Evolutionary conservation across 1,140 invertebrate genomes (phyloP).

Genomic region (Cydia fagiglandana): DNA sequence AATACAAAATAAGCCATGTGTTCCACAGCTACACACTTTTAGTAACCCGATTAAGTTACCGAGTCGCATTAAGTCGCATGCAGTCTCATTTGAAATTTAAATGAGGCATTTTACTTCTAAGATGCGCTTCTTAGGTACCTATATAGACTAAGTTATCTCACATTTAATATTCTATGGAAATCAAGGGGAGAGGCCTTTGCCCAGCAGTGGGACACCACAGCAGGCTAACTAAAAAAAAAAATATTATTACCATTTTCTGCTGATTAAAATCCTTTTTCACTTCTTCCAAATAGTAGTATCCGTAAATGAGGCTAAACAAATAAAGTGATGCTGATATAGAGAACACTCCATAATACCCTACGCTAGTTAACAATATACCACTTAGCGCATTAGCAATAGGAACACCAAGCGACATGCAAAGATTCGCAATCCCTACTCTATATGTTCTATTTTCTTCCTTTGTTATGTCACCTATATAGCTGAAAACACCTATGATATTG

Average conservation of each 20-base stretch:
- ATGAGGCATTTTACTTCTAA: too few species aligned
- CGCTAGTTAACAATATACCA: conserved; percentile 83
- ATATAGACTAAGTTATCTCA: too few species aligned
- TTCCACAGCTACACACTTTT: too few species aligned
- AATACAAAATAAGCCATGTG: background rate
- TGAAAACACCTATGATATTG: conserved; percentile 93
- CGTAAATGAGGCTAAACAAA: conserved; percentile 85
- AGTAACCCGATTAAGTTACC: too few species aligned
- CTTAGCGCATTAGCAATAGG: conserved; percentile 89
- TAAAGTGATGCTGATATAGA: conserved; percentile 86
- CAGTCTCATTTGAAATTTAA: too few species aligned
- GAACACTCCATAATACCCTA: conserved; percentile 91
- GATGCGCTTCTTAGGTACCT: too few species aligned
- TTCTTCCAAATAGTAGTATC: conserved; percentile 82
- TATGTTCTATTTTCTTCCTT: conserved; percentile 87
- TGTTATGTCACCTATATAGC: conserved; percentile 93
- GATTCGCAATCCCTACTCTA: conserved; percentile 90
- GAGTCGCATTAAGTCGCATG: too few species aligned
- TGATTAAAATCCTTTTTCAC: conserved; percentile 56
- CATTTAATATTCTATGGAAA: conserved; percentile 36
- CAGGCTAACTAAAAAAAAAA: too few species aligned
- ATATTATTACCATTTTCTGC: conserved; percentile 47
- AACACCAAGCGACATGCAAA: conserved; percentile 88
- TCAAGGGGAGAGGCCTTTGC: too few species aligned
- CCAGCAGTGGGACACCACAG: too few species aligned